Percentiles rank a stretch among this genome's conserved stretches.
These are phyloP conservation scores for Vombatus ursinus DNA, from an alignment of 2,113 vertebrate genomes.

Conservation along the genomic window DNA sequence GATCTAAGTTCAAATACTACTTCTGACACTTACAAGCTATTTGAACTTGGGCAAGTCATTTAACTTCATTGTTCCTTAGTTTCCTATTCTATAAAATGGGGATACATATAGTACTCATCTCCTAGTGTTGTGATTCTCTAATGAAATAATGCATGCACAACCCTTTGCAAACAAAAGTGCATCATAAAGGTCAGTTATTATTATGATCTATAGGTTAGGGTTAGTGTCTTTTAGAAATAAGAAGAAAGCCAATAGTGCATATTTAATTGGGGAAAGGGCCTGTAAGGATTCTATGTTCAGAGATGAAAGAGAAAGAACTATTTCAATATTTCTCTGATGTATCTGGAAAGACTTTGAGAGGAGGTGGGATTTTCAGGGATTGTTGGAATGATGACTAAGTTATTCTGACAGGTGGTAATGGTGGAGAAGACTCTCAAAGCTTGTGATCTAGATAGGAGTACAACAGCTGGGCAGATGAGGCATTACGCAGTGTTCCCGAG, in stretches of 20 bases:
- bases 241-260: too few species aligned
- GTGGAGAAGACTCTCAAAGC: background rate
- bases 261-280: background rate
- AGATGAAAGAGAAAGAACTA: background rate
- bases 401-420: background rate
- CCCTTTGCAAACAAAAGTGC: conserved; percentile 42
- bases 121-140: background rate
- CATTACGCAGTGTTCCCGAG: background rate
- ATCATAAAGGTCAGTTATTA: background rate
- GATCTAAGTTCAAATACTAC: background rate
- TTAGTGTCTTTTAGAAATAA: background rate
- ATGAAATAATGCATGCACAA: conserved; percentile 67
- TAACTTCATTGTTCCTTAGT: conserved; percentile 69
- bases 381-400: background rate
- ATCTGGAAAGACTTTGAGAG: background rate
- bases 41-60: conserved; percentile 69
- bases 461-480: too few species aligned
- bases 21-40: background rate
- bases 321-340: background rate
- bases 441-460: too few species aligned
- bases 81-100: conserved; percentile 70
- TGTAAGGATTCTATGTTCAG: background rate
- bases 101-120: background rate
- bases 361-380: background rate
- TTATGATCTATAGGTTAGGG: background rate